A percentile compares a stretch with the other conserved stretches of the same genome.
Evolutionary conservation across 1,140 invertebrate genomes (phyloP).

Genomic region (Lerema accius): DNA sequence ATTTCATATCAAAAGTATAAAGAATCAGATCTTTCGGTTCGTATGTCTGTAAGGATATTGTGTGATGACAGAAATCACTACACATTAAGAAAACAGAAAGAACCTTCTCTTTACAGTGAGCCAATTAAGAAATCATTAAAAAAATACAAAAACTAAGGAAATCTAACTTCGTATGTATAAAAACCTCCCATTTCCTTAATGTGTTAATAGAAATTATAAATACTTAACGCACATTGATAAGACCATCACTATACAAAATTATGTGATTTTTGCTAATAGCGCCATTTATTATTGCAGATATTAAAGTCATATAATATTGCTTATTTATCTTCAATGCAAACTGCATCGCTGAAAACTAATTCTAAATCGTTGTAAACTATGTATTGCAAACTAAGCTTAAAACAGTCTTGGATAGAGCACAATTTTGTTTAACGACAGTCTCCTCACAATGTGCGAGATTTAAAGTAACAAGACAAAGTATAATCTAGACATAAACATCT

Average conservation of each 20-base stretch:
- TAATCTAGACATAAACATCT: conserved; percentile 39
- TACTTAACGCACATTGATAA: conserved; percentile 13
- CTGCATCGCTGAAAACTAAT: no score
- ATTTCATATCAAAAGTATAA: conserved; percentile 9
- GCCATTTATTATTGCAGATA: no score
- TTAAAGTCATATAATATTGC: no score
- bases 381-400: no score
- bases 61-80: conserved; percentile 15
- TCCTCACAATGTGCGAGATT: no score
- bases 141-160: background rate
- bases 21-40: conserved; percentile 10
- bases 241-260: no score
- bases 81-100: conserved; percentile 22
- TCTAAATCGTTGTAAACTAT: no score
- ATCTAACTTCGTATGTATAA: background rate
- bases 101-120: background rate
- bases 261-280: no score
- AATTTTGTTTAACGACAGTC: no score
- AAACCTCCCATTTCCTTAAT: conserved; percentile 14
- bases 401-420: no score
- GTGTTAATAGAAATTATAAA: conserved; percentile 10
- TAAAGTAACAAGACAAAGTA: conserved; percentile 29
- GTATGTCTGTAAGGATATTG: conserved; percentile 4
- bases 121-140: background rate
- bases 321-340: no score